These are phyloP conservation scores for Halcyon senegalensis DNA, from an alignment of 2,113 vertebrate genomes.

Conservation along the genomic window DNA sequence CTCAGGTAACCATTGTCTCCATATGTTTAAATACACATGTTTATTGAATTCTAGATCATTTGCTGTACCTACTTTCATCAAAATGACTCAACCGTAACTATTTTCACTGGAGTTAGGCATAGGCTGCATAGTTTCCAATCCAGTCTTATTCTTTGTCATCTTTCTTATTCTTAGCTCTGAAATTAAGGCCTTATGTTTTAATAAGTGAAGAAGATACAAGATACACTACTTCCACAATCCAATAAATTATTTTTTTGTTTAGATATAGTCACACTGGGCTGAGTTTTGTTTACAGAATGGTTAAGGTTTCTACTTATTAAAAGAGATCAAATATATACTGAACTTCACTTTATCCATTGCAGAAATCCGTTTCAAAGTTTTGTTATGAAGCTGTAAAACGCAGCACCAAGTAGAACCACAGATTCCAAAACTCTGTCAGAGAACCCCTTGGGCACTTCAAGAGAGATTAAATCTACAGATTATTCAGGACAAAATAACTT, in stretches of 20 bases:
- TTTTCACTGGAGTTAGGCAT: slow-evolving; percentile 19
- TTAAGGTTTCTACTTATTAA: slow-evolving; percentile 51
- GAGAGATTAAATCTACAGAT: slow-evolving; percentile 65
- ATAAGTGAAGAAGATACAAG: slow-evolving; percentile 59
- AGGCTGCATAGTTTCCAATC: slow-evolving; percentile 4
- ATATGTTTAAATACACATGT: not conserved
- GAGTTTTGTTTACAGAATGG: slow-evolving; percentile 42
- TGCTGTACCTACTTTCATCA: not conserved
- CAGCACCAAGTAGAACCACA: slow-evolving; percentile 30
- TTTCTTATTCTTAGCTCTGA: slow-evolving; percentile 28
- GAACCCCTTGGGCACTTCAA: slow-evolving; percentile 57
- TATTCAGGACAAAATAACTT: slow-evolving; percentile 61
- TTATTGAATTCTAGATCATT: not conserved
- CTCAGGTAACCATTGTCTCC: not conserved
- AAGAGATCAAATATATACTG: slow-evolving; percentile 46
- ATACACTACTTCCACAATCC: slow-evolving; percentile 22
- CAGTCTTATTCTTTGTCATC: slow-evolving; percentile 22
- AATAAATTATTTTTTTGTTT: slow-evolving; percentile 21
- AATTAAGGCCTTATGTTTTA: slow-evolving; percentile 58
- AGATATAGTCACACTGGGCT: not conserved
- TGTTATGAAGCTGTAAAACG: slow-evolving; percentile 60
- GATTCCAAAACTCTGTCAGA: slow-evolving; percentile 65
- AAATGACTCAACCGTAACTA: slow-evolving; percentile 6
- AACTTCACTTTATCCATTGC: slow-evolving; percentile 1
- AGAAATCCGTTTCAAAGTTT: slow-evolving; percentile 31